Evolutionary conservation across 2,113 vertebrate genomes (phyloP).

Genomic region (Sinocyclocheilus grahami): DNA sequence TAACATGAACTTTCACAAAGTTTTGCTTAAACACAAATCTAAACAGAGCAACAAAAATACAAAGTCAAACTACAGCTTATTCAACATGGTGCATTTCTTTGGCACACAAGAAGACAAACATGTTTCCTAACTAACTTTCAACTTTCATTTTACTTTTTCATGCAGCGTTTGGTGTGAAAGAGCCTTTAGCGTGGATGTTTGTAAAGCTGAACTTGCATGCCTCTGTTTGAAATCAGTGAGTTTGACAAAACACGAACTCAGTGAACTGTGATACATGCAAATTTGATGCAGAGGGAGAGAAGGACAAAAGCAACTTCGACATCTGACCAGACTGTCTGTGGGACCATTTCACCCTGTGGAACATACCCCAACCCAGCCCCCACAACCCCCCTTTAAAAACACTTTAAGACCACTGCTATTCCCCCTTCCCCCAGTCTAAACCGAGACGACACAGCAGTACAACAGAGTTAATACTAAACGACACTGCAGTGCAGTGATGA

Average conservation of each 20-base stretch:
- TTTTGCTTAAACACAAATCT: not conserved
- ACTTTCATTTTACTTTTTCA: not conserved
- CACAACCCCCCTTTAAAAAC: constrained; percentile 40
- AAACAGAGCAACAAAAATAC: not conserved
- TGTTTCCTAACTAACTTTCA: not conserved
- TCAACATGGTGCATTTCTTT: not conserved
- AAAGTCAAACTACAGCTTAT: not conserved
- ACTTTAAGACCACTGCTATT: constrained; percentile 33
- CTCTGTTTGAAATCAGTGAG: not conserved
- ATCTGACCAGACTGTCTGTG: constrained; percentile 34
- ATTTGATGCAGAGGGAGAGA: constrained; percentile 39
- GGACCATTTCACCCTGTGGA: constrained; percentile 32
- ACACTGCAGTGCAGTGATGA: constrained; percentile 4
- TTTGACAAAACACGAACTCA: constrained; percentile 6
- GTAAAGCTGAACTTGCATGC: not conserved
- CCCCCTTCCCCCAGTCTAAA: constrained; percentile 27
- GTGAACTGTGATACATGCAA: constrained; percentile 43
- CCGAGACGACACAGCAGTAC: constrained; percentile 12
- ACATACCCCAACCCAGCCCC: constrained; percentile 43
- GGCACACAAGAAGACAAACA: not conserved
- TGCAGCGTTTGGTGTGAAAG: not conserved
- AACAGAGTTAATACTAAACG: constrained; percentile 16
- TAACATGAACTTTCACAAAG: not conserved
- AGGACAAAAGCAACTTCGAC: constrained; percentile 44
- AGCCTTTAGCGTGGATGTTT: not conserved